Conservation (phyloP, 2,113 vertebrate genomes). For the Urocynchramus pylzowi region DNA sequence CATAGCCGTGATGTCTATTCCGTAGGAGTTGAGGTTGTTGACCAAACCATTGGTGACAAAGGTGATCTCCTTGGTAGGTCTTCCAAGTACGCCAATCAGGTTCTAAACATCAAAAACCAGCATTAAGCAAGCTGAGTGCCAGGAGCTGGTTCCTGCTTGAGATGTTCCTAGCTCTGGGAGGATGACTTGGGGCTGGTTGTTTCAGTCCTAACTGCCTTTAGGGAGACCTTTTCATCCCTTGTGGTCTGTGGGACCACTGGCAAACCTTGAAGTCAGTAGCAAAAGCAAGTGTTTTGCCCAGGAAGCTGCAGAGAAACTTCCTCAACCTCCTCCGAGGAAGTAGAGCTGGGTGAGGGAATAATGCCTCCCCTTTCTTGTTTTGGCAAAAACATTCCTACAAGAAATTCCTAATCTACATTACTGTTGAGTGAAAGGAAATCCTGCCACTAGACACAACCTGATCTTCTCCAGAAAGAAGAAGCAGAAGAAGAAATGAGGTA, state of each 20-base stretch:
- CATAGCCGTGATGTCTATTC: neutral
- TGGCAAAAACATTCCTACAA: neutral
- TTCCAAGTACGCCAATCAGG: neutral
- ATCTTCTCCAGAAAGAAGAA: neutral
- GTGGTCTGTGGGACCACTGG: no score
- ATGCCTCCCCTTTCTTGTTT: neutral
- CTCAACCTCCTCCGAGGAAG: neutral
- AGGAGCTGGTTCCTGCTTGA: no score
- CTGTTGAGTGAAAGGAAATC: neutral
- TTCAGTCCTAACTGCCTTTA: no score
- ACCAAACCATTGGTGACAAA: neutral
- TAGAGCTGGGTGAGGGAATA: neutral
- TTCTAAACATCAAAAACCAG: neutral
- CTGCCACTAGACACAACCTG: neutral
- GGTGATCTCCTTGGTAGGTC: neutral
- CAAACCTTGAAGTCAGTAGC: no score
- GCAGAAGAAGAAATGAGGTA: accelerated
- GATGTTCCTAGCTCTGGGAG: no score
- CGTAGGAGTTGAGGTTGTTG: neutral
- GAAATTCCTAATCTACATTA: neutral
- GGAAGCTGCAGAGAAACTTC: neutral
- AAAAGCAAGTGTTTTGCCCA: neutral
- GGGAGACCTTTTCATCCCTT: no score
- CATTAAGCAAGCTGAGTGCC: neutral
- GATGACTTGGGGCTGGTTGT: no score